phyloP scores from a whole-genome alignment of 1,140 invertebrate species.

The Artemia franciscana region DNA sequence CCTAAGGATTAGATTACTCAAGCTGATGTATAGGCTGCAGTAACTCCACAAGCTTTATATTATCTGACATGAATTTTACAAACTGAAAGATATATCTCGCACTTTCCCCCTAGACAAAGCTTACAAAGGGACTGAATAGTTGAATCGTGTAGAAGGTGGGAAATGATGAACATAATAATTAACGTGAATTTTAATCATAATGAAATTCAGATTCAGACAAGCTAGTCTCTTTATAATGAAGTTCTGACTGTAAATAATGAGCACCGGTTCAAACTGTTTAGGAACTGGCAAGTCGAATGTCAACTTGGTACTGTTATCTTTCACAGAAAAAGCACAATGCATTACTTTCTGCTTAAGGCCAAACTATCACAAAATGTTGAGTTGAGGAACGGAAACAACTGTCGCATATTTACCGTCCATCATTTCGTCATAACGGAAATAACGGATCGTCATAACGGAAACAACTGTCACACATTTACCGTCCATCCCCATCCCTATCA shows the following conservation, averaged over 20 bases:
- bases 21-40: too few species aligned
- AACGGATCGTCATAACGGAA: too few species aligned
- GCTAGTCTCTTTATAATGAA: background rate
- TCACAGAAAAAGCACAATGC: background rate
- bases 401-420: too few species aligned
- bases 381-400: background rate
- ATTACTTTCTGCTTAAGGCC: background rate
- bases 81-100: background rate
- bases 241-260: background rate
- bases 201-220: background rate
- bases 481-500: too few species aligned
- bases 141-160: background rate
- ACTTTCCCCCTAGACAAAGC: background rate
- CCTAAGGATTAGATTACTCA: too few species aligned
- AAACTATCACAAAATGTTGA: background rate
- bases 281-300: background rate
- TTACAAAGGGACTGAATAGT: background rate
- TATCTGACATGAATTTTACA: too few species aligned
- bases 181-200: background rate
- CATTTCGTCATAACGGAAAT: too few species aligned
- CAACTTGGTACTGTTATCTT: background rate
- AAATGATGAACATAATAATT: background rate
- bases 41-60: too few species aligned
- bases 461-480: too few species aligned
- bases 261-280: background rate